phyloP scores from a whole-genome alignment of 2,888 invertebrate genomes.

The Nomada lathburiana region DNA sequence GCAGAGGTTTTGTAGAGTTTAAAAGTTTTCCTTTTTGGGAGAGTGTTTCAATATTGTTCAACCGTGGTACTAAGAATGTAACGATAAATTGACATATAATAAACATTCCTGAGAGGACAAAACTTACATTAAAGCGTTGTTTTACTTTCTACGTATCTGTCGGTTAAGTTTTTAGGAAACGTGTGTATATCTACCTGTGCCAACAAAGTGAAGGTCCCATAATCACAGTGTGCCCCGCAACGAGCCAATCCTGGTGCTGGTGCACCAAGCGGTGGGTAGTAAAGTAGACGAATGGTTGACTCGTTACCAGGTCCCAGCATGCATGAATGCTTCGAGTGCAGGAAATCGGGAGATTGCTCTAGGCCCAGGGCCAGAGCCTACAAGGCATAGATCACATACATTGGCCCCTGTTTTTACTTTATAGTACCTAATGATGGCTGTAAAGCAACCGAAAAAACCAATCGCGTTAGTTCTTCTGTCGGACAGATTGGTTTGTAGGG shows the following conservation, averaged over 20 bases:
- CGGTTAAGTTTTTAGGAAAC: not conserved
- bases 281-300: slow-evolving; percentile 89
- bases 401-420: slow-evolving; percentile 56
- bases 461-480: slow-evolving; percentile 42
- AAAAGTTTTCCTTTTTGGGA: not conserved
- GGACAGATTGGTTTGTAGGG: slow-evolving; percentile 51
- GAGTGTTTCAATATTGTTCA: not conserved
- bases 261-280: slow-evolving; percentile 88
- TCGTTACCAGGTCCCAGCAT: slow-evolving; percentile 89
- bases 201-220: slow-evolving; percentile 91
- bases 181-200: slow-evolving; percentile 83
- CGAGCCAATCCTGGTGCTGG: slow-evolving; percentile 86
- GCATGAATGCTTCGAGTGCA: slow-evolving; percentile 88
- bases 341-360: slow-evolving; percentile 87
- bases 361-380: slow-evolving; percentile 83
- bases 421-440: slow-evolving; percentile 44
- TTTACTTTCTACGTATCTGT: not conserved
- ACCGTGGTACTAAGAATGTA: not conserved
- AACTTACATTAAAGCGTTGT: not conserved
- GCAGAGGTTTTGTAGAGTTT: not conserved
- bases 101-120: not conserved
- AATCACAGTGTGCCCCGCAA: slow-evolving; percentile 90
- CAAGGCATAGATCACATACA: slow-evolving; percentile 61
- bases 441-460: slow-evolving; percentile 64
- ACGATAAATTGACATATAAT: not conserved